Evolutionary conservation across 2,113 vertebrate genomes (phyloP).

Genomic region (Tachysurus vachellii): DNA sequence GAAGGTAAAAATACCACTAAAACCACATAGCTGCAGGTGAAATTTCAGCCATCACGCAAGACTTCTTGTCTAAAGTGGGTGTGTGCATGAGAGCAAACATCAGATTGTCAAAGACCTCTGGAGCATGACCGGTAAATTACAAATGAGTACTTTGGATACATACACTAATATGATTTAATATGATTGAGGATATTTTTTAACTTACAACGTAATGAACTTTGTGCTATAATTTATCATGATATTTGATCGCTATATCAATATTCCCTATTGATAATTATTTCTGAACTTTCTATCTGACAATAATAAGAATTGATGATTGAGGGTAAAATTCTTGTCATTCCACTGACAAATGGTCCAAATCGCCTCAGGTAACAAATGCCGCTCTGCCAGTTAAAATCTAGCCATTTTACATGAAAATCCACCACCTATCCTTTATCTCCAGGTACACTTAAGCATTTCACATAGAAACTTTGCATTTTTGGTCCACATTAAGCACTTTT

Average conservation of each 20-base stretch:
- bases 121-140: constrained; percentile 7
- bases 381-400: not conserved
- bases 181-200: not conserved
- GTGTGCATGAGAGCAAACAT: constrained; percentile 42
- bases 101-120: not conserved
- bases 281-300: not conserved
- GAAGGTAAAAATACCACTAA: constrained; percentile 70
- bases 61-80: not conserved
- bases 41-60: constrained; percentile 63
- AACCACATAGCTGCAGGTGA: constrained; percentile 66
- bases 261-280: not conserved
- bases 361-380: not conserved
- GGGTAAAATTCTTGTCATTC: constrained; percentile 22
- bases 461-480: constrained; percentile 14
- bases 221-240: not conserved
- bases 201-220: not conserved
- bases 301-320: not conserved
- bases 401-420: not conserved
- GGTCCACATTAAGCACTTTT: not conserved
- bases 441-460: not conserved
- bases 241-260: not conserved
- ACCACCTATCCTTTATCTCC: not conserved
- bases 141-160: not conserved
- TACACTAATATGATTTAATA: not conserved
- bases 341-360: not conserved